phyloP scores from a whole-genome alignment of 2,888 invertebrate genomes.

The Pediacus dermestoides region DNA sequence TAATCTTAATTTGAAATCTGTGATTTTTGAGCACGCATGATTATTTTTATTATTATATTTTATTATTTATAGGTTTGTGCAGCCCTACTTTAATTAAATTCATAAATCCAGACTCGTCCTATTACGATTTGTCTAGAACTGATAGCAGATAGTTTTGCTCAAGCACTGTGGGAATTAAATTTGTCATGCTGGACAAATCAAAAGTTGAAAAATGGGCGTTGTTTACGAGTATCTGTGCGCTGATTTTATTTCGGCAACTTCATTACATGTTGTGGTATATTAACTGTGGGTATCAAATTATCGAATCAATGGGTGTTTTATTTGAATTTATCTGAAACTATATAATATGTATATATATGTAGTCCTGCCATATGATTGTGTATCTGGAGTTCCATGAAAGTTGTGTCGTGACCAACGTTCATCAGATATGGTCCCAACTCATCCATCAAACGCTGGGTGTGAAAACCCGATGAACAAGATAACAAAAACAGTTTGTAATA shows the following conservation, averaged over 20 bases:
- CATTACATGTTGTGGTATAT: conserved; percentile 1
- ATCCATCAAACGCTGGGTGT: conserved; percentile 50
- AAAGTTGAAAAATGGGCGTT: conserved; percentile 7
- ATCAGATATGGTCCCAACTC: conserved; percentile 48
- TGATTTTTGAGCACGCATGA: conserved; percentile 42
- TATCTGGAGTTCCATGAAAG: conserved; percentile 41
- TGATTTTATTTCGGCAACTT: conserved; percentile 9
- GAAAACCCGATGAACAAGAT: conserved; percentile 49
- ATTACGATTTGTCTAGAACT: too few species aligned
- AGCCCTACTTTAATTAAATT: too few species aligned
- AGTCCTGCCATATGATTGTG: conserved; percentile 36
- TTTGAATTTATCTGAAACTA: conserved; percentile 8
- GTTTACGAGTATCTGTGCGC: not conserved
- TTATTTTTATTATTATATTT: conserved; percentile 16
- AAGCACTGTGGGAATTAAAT: too few species aligned
- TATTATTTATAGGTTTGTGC: too few species aligned
- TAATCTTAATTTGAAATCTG: conserved; percentile 49
- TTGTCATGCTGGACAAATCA: too few species aligned
- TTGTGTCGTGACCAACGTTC: conserved; percentile 48
- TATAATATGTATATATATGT: conserved; percentile 3
- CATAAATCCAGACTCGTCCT: too few species aligned
- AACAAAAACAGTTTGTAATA: conserved; percentile 50
- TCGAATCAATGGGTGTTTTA: not conserved
- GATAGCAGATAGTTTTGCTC: too few species aligned
- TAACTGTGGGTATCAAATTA: not conserved